A percentile compares a stretch with the other conserved stretches of the same genome.
phyloP scores from a whole-genome alignment of 2,888 invertebrate species.

The Hoplodrina ambigua region DNA sequence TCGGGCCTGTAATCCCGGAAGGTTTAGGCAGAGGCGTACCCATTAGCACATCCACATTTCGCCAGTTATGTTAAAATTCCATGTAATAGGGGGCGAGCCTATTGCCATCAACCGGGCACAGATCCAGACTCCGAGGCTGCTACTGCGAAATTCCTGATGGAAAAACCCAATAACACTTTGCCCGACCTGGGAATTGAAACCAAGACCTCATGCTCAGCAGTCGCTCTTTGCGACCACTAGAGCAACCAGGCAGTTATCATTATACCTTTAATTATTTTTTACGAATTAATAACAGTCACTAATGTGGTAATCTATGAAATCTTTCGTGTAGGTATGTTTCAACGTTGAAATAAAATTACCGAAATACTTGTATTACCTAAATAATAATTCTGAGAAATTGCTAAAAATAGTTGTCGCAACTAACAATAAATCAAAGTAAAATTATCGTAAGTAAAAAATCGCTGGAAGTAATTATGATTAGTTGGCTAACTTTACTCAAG shows the following conservation, averaged over 20 bases:
- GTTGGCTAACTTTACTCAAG: neutral
- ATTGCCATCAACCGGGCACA: too few species aligned
- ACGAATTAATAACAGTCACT: conserved; percentile 38
- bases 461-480: neutral
- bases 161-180: too few species aligned
- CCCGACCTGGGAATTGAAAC: too few species aligned
- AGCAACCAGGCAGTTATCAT: conserved; percentile 15
- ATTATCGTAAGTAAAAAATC: neutral
- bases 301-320: conserved; percentile 35
- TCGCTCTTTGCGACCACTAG: too few species aligned
- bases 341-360: neutral
- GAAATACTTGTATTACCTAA: neutral
- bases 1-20: too few species aligned
- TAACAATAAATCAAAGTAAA: neutral
- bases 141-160: too few species aligned
- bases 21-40: too few species aligned
- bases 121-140: too few species aligned
- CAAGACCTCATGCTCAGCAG: too few species aligned
- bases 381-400: neutral
- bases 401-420: neutral
- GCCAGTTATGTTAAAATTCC: too few species aligned
- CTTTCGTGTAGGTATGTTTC: neutral
- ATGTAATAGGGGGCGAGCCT: too few species aligned
- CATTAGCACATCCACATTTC: too few species aligned
- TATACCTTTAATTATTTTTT: conserved; percentile 6